phyloP scores from a whole-genome alignment of 2,113 vertebrate species.

The Connochaetes taurinus region DNA sequence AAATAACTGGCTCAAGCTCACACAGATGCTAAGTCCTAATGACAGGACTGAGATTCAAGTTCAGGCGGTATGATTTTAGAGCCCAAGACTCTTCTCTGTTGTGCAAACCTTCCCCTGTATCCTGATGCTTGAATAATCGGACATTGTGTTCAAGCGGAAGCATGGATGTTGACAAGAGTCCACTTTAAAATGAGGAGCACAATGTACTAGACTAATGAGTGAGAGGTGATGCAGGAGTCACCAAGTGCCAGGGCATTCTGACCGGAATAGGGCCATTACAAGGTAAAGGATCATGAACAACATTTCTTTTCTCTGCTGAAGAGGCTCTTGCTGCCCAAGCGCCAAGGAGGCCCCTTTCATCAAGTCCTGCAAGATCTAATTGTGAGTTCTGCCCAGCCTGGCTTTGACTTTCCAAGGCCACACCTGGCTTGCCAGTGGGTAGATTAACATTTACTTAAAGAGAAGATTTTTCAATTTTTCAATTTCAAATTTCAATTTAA shows the following conservation, averaged over 20 bases:
- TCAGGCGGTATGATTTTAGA: not conserved
- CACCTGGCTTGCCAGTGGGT: not conserved
- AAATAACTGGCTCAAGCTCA: not conserved
- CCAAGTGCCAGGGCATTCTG: slow-evolving; percentile 50
- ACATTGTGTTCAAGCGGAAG: not conserved
- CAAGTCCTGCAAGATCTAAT: not conserved
- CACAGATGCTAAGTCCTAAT: not conserved
- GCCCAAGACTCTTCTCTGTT: not conserved
- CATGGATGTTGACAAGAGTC: not conserved
- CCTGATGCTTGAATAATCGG: not conserved
- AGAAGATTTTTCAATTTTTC: not conserved
- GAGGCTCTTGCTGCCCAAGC: slow-evolving; percentile 54
- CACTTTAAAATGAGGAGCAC: not conserved
- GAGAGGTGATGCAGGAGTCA: not conserved
- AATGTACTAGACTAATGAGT: not conserved
- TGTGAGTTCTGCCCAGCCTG: not conserved
- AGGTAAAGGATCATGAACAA: slow-evolving; percentile 61
- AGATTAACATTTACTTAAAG: not conserved
- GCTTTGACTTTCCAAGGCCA: not conserved
- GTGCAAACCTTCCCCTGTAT: not conserved
- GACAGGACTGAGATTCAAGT: not conserved
- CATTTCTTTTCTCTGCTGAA: slow-evolving; percentile 62
- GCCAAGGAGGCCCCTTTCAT: not conserved
- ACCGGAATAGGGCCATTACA: slow-evolving; percentile 64
- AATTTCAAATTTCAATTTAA: not conserved